Evolutionary conservation across 2,888 invertebrate species (phyloP).

Genomic region (Acanthosepion lycidas): DNA sequence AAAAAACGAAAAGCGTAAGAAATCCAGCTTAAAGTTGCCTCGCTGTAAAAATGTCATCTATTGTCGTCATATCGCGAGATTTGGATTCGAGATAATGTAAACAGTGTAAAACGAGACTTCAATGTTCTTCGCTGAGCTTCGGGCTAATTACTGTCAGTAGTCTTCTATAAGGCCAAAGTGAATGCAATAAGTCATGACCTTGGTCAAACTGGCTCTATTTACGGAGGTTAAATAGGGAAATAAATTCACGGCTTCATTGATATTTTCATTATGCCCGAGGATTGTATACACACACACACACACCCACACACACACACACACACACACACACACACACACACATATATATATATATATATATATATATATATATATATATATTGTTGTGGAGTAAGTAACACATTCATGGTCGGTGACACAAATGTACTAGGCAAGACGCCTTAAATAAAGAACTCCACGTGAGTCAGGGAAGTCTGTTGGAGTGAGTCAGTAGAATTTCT

Average conservation of each 20-base stretch:
- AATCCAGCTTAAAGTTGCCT: background rate
- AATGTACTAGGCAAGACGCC: too few relatives aligned
- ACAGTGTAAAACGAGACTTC: slow-evolving; percentile 5
- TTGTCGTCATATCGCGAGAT: background rate
- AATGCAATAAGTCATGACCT: too few relatives aligned
- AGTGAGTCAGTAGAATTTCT: too few relatives aligned
- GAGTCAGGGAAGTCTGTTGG: too few relatives aligned
- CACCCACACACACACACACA: background rate
- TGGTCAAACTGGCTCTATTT: too few relatives aligned
- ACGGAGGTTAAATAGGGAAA: background rate
- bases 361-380: slow-evolving; percentile 22
- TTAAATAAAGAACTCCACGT: too few relatives aligned
- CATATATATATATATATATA: slow-evolving; percentile 33
- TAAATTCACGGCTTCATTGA: background rate
- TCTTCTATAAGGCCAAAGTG: background rate
- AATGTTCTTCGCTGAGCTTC: background rate
- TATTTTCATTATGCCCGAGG: background rate
- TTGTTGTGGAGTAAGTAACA: background rate
- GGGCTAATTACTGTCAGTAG: background rate
- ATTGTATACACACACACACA: background rate
- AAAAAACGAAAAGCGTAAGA: background rate
- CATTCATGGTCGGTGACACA: too few relatives aligned
- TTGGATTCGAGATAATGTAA: background rate
- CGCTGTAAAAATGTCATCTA: background rate
- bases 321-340: background rate